phyloP scores from a whole-genome alignment of 2,888 invertebrate species.

The Lasioglossum leucozonium region DNA sequence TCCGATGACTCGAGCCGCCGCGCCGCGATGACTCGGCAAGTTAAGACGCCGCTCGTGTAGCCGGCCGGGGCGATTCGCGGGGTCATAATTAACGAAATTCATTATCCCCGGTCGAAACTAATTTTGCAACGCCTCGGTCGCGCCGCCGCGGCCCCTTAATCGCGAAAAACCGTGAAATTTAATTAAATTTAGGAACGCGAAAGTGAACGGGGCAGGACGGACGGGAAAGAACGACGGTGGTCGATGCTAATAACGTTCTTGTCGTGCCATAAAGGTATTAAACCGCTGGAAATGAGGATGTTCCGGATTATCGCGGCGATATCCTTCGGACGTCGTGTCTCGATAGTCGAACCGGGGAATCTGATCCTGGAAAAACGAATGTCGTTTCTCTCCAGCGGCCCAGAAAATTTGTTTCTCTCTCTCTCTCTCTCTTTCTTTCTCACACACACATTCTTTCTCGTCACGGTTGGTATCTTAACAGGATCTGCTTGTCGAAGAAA shows the following conservation, averaged over 20 bases:
- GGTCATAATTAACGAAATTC: slow-evolving; percentile 83
- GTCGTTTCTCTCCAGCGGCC: background rate
- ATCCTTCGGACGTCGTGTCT: slow-evolving; percentile 39
- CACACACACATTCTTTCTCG: too few relatives aligned
- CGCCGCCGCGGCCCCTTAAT: slow-evolving; percentile 81
- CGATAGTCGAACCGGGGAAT: slow-evolving; percentile 11
- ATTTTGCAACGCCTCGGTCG: slow-evolving; percentile 80
- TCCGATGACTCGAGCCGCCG: background rate
- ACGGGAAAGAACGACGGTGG: slow-evolving; percentile 72
- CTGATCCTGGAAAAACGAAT: slow-evolving; percentile 7
- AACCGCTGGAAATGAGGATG: slow-evolving; percentile 79
- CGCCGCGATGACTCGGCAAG: slow-evolving; percentile 28
- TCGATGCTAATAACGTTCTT: slow-evolving; percentile 82
- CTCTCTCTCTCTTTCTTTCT: too few relatives aligned
- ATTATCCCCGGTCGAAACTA: slow-evolving; percentile 82
- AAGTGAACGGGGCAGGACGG: slow-evolving; percentile 78
- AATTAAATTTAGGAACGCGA: slow-evolving; percentile 84
- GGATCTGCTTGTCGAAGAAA: background rate
- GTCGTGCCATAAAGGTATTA: slow-evolving; percentile 80
- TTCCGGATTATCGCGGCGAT: slow-evolving; percentile 69
- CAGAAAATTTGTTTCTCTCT: background rate
- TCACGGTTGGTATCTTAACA: background rate
- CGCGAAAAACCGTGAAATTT: slow-evolving; percentile 84
- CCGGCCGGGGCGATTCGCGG: slow-evolving; percentile 66
- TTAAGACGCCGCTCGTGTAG: slow-evolving; percentile 59